Evolutionary conservation across 1,140 invertebrate species (phyloP).

Genomic region (Alviniconcha marisindica): DNA sequence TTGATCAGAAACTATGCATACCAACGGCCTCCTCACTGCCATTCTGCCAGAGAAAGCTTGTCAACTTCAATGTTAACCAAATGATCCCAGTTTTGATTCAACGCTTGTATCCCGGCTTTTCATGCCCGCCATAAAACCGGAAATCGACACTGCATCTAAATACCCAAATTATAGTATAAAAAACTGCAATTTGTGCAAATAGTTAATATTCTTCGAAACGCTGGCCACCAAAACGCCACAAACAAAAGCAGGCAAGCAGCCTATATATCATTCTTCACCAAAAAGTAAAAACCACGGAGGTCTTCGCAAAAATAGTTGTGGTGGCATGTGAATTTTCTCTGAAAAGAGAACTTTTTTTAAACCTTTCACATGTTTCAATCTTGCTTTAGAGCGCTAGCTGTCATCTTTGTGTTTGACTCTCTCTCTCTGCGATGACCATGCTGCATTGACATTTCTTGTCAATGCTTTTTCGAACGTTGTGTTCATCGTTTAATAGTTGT

Average conservation of each 20-base stretch:
- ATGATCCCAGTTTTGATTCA: neutral
- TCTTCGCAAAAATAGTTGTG: neutral
- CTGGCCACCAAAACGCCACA: too few species aligned
- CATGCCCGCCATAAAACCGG: constrained; percentile 19
- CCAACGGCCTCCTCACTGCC: neutral
- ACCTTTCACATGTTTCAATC: too few species aligned
- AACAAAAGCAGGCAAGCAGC: neutral
- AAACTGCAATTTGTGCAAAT: too few species aligned
- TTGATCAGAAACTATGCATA: neutral
- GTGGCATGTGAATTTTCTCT: neutral
- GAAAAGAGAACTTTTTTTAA: too few species aligned
- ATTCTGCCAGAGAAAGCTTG: neutral
- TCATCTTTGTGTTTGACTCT: too few species aligned
- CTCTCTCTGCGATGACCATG: too few species aligned
- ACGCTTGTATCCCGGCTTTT: neutral
- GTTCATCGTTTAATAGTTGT: too few species aligned
- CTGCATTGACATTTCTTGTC: too few species aligned
- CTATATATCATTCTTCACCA: neutral
- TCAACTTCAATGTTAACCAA: neutral
- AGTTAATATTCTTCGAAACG: too few species aligned
- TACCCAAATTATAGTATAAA: neutral
- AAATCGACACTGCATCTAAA: neutral
- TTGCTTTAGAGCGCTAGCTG: too few species aligned
- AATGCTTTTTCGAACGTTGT: too few species aligned
- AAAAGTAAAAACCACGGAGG: too few species aligned